Evolutionary conservation across 2,797 vertebrate species (phyloP).

Genomic region (Phataginus tetradactyla): DNA sequence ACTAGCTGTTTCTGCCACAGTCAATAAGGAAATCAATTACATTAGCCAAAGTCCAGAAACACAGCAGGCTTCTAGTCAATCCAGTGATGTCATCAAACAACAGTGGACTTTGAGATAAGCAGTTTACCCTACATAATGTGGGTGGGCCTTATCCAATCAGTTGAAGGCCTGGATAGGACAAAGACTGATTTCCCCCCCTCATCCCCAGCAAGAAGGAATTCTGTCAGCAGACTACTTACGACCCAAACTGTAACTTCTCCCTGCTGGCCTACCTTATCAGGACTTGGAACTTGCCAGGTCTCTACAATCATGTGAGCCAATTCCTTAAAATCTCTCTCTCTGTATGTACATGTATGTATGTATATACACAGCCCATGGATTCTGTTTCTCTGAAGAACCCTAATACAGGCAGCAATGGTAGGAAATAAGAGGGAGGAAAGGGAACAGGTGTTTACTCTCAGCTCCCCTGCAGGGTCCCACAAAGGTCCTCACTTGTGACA

Average conservation of each 20-base stretch:
- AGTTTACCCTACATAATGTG: background rate
- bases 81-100: background rate
- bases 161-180: background rate
- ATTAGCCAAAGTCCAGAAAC: background rate
- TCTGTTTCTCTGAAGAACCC: background rate
- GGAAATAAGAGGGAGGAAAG: background rate
- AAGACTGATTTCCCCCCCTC: background rate
- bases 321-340: background rate
- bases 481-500: background rate
- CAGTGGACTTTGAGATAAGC: background rate
- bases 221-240: background rate
- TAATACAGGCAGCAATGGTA: background rate
- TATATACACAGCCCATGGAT: background rate
- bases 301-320: background rate
- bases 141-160: background rate
- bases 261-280: background rate
- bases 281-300: background rate
- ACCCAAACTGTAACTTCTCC: background rate
- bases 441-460: background rate
- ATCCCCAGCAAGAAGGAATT: background rate
- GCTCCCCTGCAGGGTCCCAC: background rate
- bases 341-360: background rate
- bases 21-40: conserved; percentile 27
- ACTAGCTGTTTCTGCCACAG: background rate
- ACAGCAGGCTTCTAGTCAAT: background rate